Evolutionary conservation across 2,888 invertebrate genomes (phyloP).

Genomic region (Cerastis leucographa): DNA sequence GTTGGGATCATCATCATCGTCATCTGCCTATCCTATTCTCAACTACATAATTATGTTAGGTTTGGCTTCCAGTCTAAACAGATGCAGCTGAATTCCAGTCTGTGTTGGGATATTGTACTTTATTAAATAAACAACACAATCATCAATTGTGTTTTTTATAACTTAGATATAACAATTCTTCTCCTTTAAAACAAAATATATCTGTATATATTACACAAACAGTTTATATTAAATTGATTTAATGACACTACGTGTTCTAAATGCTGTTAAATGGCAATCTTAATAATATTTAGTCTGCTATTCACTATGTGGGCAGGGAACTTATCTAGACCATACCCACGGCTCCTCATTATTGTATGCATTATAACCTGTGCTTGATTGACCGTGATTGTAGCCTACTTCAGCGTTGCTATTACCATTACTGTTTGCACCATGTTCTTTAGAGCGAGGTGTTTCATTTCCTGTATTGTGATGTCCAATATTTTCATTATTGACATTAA

Average conservation of each 20-base stretch:
- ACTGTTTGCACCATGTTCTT: slow-evolving; percentile 1
- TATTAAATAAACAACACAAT: not conserved
- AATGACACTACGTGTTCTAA: not conserved
- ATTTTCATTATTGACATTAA: slow-evolving; percentile 2
- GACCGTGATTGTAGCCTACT: not conserved
- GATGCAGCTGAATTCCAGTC: too few species aligned
- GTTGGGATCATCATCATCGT: too few species aligned
- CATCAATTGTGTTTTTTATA: not conserved
- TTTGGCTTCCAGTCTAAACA: too few species aligned
- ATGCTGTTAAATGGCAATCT: not conserved
- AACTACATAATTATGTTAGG: too few species aligned
- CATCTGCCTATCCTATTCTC: too few species aligned
- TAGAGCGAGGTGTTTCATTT: not conserved
- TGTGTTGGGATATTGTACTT: not conserved
- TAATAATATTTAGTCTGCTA: not conserved
- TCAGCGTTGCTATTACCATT: not conserved
- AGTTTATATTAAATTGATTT: slow-evolving; percentile 17
- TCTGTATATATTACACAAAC: not conserved
- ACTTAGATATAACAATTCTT: not conserved
- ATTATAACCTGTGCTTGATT: not conserved
- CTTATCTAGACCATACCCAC: slow-evolving; percentile 41
- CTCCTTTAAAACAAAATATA: not conserved
- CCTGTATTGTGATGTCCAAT: not conserved
- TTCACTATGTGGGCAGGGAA: too few species aligned
- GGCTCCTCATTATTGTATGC: not conserved